Base-by-base conservation (phyloP, 2,888 invertebrate species). In the Torymus texanus region DNA sequence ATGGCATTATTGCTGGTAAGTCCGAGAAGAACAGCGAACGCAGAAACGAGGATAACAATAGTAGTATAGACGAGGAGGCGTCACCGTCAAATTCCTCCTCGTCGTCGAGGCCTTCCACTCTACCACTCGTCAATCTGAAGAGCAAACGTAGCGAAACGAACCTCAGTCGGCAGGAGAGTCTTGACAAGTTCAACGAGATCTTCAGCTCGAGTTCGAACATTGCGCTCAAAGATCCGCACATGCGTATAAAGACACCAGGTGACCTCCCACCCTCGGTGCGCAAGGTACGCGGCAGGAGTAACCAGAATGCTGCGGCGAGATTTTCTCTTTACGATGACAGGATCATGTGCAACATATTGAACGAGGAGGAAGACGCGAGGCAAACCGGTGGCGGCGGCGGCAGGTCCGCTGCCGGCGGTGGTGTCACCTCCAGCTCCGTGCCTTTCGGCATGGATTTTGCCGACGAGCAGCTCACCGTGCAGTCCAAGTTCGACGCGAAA, bases 251-350 rank as follows among this genome's bases (percentile, higher is more conserved):
- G 87, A 96, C 96, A 0, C 96, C 96, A 0, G 96, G 96, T 0
- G 96, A 96, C 88, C 92, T 96, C 41, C 96, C 96, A 0, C 94
- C 95, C 0, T 95, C 95, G 0, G 94, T 96, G 0, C 89, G 96
- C 14, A 93, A 94, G 84, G 94, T 95, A 1, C 90, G 94, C 55
- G 92, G 94, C 2, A 92, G 92, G 59, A 94, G 94, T 0, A 68
- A 50, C 18, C 93, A 94, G 62, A 94, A 94, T 83, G 93, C 91
- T 8, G 91, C 92, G 1, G 91, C 92, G 2, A 90, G 97, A 82
- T 93, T 97, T 85, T 97, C 97, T 65, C 91, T 97, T 21, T 97
- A 97, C 86, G 97, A 97, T 85, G 97, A 97, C 88, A 92, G 97
- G 62, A 96, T 97, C 93, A 97, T 97, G 97, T 93, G 93, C 83